Conservation (phyloP, 2,888 invertebrate species). For the Chrysomela aeneicollis region DNA sequence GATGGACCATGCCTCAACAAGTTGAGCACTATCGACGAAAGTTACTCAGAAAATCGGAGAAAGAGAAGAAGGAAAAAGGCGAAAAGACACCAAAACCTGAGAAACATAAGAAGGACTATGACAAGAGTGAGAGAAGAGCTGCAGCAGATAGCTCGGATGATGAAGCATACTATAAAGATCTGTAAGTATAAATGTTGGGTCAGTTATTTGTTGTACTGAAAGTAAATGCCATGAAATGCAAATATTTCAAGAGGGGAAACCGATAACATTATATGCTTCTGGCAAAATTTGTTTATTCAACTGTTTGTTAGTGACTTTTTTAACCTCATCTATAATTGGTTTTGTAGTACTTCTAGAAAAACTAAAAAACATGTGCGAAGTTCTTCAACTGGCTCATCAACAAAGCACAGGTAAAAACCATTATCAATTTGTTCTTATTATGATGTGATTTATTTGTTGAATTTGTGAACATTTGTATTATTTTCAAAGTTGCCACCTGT, state of each 20-base stretch:
- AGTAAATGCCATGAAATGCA: background rate
- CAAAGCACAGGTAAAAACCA: constrained; percentile 58
- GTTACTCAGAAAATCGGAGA: constrained; percentile 76
- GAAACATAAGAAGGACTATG: constrained; percentile 58
- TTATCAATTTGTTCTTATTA: background rate
- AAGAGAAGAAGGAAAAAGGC: constrained; percentile 57
- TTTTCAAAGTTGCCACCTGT: background rate
- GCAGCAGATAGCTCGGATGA: constrained; percentile 56
- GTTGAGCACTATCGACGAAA: constrained; percentile 91
- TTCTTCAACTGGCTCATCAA: constrained; percentile 59
- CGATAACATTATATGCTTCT: no score
- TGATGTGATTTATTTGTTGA: background rate
- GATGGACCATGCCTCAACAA: constrained; percentile 81
- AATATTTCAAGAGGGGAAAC: no score
- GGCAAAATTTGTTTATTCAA: no score
- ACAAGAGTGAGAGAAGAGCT: constrained; percentile 54
- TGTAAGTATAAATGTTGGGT: constrained; percentile 53
- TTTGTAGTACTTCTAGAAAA: constrained; percentile 61
- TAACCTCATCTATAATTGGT: constrained; percentile 35
- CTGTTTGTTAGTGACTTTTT: no score
- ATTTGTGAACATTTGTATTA: constrained; percentile 14
- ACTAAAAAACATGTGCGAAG: constrained; percentile 61
- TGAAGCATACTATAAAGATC: constrained; percentile 58
- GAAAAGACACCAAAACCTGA: constrained; percentile 51
- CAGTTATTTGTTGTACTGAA: constrained; percentile 20